Evolutionary conservation across 2,797 vertebrate genomes (phyloP), one percentile per base, ranked within the genome.

Genomic region (Falco rusticolus): DNA sequence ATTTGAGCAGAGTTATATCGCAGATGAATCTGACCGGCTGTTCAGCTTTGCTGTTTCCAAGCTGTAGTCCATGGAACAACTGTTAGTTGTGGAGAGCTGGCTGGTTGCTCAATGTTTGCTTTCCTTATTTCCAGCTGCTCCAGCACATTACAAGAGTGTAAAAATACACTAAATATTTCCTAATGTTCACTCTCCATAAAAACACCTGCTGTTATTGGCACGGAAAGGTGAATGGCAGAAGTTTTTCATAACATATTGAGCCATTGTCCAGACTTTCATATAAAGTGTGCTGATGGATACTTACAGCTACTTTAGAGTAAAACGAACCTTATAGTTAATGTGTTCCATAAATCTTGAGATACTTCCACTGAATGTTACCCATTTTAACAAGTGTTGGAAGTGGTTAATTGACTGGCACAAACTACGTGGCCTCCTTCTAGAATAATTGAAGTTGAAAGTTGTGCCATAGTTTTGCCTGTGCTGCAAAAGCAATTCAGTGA

Each of bases 121-220:
- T 94, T 85, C 90, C 86, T 86, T 91, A 66, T 96, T 97, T 95
- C 90, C 92, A 96, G 61, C 94, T 88, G 81, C 89, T 93, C 56
- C 54, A 89, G 6, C 54, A 61, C 57, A 87, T 78, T 59, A 33
- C 61, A 84, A 78, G 50, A 77, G 86, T 75, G 26, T 93, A 90
- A 83, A 94, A 96, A 87, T 71, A 48, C 37, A 75, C 81, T 75
- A 74, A 94, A 68, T 93, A 69, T 96, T 97, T 97, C 95, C 93
- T 93, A 85, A 76, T 56, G 54, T 84, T 87, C 69, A 21, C 66
- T 92, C 59, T 93, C 75, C 61, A 29, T 93, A 41, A 90, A 92
- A 94, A 85, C 87, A 95, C 90, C 92, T 96, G 94, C 90, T 95
- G 59, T 81, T 93, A 75, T 6, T 94, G 90, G 78, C 86, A 81